Percentiles rank a stretch among this genome's conserved stretches.
Conservation (phyloP, 2,113 vertebrate species). For the Pseudorasbora parva region DNA sequence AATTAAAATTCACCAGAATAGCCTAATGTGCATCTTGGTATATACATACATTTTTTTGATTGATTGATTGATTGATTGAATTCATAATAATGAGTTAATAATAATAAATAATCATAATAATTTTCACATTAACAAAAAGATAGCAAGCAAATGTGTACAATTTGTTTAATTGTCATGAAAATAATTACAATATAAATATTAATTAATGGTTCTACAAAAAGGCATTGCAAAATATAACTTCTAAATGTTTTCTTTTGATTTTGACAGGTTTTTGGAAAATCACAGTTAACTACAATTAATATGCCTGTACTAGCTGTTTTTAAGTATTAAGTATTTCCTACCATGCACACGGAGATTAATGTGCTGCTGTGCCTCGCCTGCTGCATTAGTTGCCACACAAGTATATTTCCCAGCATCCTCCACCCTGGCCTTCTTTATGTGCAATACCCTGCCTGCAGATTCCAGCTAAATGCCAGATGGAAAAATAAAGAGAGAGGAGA, state of each 20-base stretch:
- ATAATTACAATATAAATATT: too few species aligned
- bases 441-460: slow-evolving; percentile 84
- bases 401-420: slow-evolving; percentile 90
- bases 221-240: not conserved
- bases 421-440: slow-evolving; percentile 77
- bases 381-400: slow-evolving; percentile 93
- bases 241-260: not conserved
- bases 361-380: slow-evolving; percentile 90
- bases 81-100: too few species aligned
- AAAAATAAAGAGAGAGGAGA: slow-evolving; percentile 41
- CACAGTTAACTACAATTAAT: not conserved
- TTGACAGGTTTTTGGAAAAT: not conserved
- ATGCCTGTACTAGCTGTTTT: not conserved
- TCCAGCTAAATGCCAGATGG: slow-evolving; percentile 81
- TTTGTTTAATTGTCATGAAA: too few species aligned
- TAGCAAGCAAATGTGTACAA: too few species aligned
- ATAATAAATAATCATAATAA: too few species aligned
- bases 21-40: too few species aligned
- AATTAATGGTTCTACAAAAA: too few species aligned
- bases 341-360: slow-evolving; percentile 87
- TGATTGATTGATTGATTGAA: too few species aligned
- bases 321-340: slow-evolving; percentile 71
- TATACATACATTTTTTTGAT: too few species aligned
- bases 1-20: too few species aligned
- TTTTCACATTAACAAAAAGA: too few species aligned